Percentiles rank a stretch among this genome's conserved stretches.
Evolutionary conservation across 2,888 invertebrate genomes (phyloP).

Genomic region (Palloptera scutellata): DNA sequence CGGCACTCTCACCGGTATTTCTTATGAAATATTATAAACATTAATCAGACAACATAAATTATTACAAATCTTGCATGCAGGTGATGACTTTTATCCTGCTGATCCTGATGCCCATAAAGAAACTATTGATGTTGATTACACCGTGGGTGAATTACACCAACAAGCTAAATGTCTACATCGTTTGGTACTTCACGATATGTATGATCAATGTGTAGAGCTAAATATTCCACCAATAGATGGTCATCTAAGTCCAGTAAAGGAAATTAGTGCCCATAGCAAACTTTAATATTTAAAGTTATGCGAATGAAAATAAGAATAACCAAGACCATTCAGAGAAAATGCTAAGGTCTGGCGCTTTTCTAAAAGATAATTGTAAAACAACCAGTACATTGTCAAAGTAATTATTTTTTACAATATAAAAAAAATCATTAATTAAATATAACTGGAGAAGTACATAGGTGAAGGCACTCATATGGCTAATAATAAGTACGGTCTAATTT

Average conservation of each 20-base stretch:
- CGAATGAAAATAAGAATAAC: too few species aligned
- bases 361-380: too few species aligned
- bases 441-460: too few species aligned
- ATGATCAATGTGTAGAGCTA: conserved; percentile 43
- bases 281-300: conserved; percentile 14
- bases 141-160: conserved; percentile 54
- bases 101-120: conserved; percentile 51
- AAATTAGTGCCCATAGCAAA: conserved; percentile 28
- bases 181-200: conserved; percentile 44
- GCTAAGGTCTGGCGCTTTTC: too few species aligned
- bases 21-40: conserved; percentile 1
- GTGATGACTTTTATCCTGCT: conserved; percentile 66
- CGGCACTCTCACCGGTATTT: conserved; percentile 69
- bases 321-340: too few species aligned
- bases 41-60: conserved; percentile 4
- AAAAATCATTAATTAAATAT: too few species aligned
- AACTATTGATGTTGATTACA: conserved; percentile 43
- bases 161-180: conserved; percentile 54
- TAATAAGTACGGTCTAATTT: too few species aligned
- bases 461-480: too few species aligned
- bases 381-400: too few species aligned
- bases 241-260: conserved; percentile 43
- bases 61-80: conserved; percentile 52
- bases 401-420: too few species aligned
- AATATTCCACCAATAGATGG: conserved; percentile 49